Conservation (phyloP, 2,888 invertebrate genomes). For the Cybosia mesomella region DNA sequence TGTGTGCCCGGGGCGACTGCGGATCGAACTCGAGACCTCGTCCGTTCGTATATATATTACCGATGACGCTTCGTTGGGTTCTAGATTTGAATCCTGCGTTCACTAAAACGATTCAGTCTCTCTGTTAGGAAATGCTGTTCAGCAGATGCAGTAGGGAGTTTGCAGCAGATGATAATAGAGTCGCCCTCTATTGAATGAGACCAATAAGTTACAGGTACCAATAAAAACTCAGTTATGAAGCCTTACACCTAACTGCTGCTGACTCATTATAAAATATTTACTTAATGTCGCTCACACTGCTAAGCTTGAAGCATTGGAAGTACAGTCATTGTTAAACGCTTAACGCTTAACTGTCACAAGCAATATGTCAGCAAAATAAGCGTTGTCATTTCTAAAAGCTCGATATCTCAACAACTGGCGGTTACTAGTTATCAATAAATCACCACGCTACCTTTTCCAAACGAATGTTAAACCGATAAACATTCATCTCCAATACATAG, state of each 20-base stretch:
- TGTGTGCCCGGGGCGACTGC: too few species aligned
- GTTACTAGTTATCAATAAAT: constrained; percentile 63
- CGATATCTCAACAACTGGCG: constrained; percentile 51
- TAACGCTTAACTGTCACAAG: constrained; percentile 21
- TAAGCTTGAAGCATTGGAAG: not conserved
- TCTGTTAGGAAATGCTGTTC: too few species aligned
- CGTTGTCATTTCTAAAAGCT: constrained; percentile 43
- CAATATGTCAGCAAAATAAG: constrained; percentile 42
- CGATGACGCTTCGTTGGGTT: too few species aligned
- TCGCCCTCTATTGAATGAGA: too few species aligned
- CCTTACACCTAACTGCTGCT: not conserved
- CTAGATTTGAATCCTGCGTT: too few species aligned
- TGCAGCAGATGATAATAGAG: too few species aligned
- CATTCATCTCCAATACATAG: constrained; percentile 75
- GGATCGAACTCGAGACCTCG: too few species aligned
- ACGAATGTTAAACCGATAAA: constrained; percentile 71
- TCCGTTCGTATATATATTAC: too few species aligned
- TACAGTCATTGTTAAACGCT: constrained; percentile 2
- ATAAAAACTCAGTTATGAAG: too few species aligned
- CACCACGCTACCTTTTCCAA: constrained; percentile 58
- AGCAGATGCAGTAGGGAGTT: too few species aligned
- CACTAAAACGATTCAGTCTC: too few species aligned
- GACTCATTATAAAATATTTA: not conserved
- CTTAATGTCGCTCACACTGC: not conserved
- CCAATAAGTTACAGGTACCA: not conserved